Percentiles rank a stretch among this genome's conserved stretches.
phyloP scores from a whole-genome alignment of 1,140 invertebrate species.

The Drosophila virilis region DNA sequence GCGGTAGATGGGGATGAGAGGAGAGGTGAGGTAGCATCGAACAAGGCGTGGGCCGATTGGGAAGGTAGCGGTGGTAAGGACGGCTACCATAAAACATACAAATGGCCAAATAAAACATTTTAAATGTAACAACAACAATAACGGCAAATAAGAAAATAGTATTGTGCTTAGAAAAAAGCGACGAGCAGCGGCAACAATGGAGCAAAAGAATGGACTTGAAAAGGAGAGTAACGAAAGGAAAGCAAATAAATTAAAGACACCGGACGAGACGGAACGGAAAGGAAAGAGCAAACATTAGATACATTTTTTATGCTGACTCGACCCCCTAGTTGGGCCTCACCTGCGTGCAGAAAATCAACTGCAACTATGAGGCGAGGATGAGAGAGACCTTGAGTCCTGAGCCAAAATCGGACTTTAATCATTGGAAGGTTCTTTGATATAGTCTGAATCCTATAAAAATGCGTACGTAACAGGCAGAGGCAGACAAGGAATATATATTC shows the following conservation, averaged over 20 bases:
- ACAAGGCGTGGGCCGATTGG: background rate
- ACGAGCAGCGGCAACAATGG: slow-evolving; percentile 29
- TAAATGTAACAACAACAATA: slow-evolving; percentile 79
- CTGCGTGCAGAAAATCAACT: slow-evolving; percentile 1
- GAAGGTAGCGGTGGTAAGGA: slow-evolving; percentile 62
- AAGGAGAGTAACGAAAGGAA: background rate
- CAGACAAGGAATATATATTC: no score
- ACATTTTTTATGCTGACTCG: no score
- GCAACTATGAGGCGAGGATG: background rate
- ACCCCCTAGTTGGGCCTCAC: no score
- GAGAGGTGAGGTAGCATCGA: no score
- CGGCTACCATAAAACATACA: slow-evolving; percentile 80
- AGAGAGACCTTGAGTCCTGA: background rate
- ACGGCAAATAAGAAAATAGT: slow-evolving; percentile 71
- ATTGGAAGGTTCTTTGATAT: background rate
- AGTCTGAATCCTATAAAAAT: no score
- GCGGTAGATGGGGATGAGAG: background rate
- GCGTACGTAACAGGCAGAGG: no score
- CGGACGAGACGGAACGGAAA: no score
- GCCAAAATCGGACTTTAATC: background rate
- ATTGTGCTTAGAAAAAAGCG: slow-evolving; percentile 66
- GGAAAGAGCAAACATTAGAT: no score
- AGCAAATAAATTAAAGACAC: slow-evolving; percentile 8
- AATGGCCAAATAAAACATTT: slow-evolving; percentile 83
- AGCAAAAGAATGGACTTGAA: slow-evolving; percentile 16